Base-by-base conservation (phyloP, 2,888 invertebrate species). In the Cheilosia soror region DNA sequence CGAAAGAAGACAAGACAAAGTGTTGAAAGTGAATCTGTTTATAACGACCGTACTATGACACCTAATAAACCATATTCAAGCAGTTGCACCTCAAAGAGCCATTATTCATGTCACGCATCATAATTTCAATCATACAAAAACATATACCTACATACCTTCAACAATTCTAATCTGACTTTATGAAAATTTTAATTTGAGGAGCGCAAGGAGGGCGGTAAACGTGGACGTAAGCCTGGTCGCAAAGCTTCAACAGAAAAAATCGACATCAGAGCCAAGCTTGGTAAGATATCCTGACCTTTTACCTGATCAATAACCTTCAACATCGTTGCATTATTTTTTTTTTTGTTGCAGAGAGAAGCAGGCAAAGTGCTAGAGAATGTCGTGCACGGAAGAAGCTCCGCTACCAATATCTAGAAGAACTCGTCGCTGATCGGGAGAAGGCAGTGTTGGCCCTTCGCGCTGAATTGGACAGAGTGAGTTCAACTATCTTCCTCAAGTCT, bases 291-390 rank as follows among this genome's bases (percentile, higher is more conserved):
- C 0, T 2, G 3, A 42, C 25, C 13, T 40, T n/a, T 15, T 4
- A 47, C 20, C 20, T 7, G 7, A 47, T 7, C 15, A 20, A 7
- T 5, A 15, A 1, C 1, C 0, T 20, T 20, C 15, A 6, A 42
- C 11, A 13, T n/a, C 0, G 13, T 13, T 2, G 2, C n/a, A n/a
- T n/a, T n/a, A 2, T n/a, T 15, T 15, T 13, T 0, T 42, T 15
- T n/a, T 15, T 15, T n/a, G 2, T 78, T 65, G 82, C 92, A 97
- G 98, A 99, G 93, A 95, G 98, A 86, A 98, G 98, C 92, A 95
- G 99, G 88, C 98, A 99, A 93, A 98, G 98, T 93, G 99, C 99
- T 88, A 94, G 98, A 89, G 99, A 99, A 94, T 99, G 99, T 92
- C 95, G 99, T 88, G 98, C 98, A 58, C 95, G 99, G 68, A 99